phyloP scores from a whole-genome alignment of 2,113 vertebrate genomes.

The Neotragus moschatus region DNA sequence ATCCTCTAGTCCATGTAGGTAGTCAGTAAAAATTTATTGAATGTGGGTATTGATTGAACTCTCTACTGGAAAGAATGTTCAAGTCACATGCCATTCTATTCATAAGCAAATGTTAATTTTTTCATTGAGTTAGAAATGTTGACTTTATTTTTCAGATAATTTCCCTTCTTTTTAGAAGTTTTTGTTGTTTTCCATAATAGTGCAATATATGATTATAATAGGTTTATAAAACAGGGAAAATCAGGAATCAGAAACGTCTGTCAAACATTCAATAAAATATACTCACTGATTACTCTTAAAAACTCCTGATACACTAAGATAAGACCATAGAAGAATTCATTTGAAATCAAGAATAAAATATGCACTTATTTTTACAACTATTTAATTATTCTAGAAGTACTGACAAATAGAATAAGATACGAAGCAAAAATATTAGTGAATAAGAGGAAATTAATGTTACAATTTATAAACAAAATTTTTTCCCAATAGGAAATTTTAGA shows the following conservation, averaged over 20 bases:
- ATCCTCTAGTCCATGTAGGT: background rate
- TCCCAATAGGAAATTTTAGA: background rate
- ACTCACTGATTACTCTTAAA: background rate
- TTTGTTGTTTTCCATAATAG: background rate
- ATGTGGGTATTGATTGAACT: background rate
- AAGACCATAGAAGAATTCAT: background rate
- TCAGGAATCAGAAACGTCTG: background rate
- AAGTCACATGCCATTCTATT: background rate
- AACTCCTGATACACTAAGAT: background rate
- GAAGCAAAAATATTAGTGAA: constrained; percentile 1
- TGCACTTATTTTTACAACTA: background rate
- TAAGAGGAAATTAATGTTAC: background rate
- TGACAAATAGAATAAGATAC: background rate
- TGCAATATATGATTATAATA: background rate
- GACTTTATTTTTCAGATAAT: background rate
- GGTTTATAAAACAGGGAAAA: background rate
- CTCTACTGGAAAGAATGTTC: background rate
- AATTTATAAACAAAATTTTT: background rate
- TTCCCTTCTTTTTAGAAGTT: background rate
- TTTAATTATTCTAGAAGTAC: background rate
- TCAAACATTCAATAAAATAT: background rate
- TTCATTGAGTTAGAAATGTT: background rate
- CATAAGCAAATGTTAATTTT: background rate
- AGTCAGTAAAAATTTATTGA: background rate
- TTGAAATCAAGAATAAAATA: background rate